A percentile compares a stretch with the other conserved stretches of the same genome.
Evolutionary conservation across 2,888 invertebrate species (phyloP).

Genomic region (Odontothrips loti): DNA sequence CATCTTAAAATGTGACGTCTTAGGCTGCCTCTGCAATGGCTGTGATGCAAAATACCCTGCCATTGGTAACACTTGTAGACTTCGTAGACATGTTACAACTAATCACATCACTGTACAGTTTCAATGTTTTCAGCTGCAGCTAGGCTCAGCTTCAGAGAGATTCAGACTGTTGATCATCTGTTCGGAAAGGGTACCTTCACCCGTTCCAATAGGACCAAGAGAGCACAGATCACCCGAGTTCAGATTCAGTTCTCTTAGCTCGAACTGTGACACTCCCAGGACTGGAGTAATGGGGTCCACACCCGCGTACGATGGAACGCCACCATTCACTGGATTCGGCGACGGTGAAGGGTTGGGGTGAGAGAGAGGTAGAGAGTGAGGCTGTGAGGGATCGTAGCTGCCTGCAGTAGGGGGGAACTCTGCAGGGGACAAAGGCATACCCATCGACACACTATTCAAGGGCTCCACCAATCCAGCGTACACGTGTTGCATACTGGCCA

Average conservation of each 20-base stretch:
- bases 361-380: background rate
- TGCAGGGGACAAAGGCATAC: background rate
- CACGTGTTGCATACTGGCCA: background rate
- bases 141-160: background rate
- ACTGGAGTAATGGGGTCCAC: background rate
- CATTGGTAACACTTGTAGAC: background rate
- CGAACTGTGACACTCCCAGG: background rate
- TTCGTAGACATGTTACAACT: background rate
- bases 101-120: no score
- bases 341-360: background rate
- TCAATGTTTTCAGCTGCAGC: background rate
- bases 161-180: background rate
- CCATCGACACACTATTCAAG: background rate
- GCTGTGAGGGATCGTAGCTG: background rate
- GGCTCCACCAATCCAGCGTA: background rate
- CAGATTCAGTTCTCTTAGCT: background rate
- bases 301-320: background rate
- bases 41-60: background rate
- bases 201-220: background rate
- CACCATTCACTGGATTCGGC: background rate
- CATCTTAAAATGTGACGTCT: background rate
- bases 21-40: background rate
- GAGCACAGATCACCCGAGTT: conserved; percentile 2
- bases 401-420: background rate
- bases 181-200: background rate